Evolutionary conservation across 1,140 invertebrate genomes (phyloP).

Genomic region (Drosophila varians): DNA sequence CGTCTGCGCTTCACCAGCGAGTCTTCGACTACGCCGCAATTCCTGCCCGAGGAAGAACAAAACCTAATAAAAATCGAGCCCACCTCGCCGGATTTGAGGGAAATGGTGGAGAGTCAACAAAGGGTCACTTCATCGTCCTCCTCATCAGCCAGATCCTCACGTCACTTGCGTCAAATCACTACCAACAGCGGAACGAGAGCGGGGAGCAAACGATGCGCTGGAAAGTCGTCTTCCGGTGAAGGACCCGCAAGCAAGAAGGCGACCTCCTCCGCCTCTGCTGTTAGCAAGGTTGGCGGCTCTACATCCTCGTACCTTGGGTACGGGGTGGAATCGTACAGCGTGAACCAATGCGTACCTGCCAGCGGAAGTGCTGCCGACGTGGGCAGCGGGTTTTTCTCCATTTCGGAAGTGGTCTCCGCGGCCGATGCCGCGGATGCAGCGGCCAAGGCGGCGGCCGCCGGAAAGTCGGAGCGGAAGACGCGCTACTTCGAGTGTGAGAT

Average conservation of each 20-base stretch:
- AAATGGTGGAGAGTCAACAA: conserved; percentile 72
- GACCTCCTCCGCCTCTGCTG: not conserved
- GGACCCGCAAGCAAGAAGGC: conserved; percentile 29
- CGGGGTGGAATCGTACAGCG: conserved; percentile 61
- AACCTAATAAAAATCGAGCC: conserved; percentile 79
- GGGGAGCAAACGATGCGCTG: conserved; percentile 28
- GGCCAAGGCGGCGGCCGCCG: conserved; percentile 56
- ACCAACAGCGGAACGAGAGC: conserved; percentile 42
- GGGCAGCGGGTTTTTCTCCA: conserved; percentile 71
- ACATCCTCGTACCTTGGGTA: conserved; percentile 66
- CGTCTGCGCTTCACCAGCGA: conserved; percentile 73
- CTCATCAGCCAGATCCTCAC: conserved; percentile 54
- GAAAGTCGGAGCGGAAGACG: conserved; percentile 57
- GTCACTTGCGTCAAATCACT: conserved; percentile 56
- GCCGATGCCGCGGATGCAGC: conserved; percentile 68
- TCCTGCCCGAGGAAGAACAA: conserved; percentile 68
- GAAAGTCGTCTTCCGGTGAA: conserved; percentile 8
- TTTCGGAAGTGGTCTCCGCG: conserved; percentile 73
- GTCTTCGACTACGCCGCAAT: conserved; percentile 71
- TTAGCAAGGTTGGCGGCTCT: conserved; percentile 18
- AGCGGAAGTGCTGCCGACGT: conserved; percentile 56
- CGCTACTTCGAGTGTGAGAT: conserved; percentile 89
- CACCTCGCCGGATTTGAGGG: conserved; percentile 69
- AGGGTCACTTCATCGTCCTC: conserved; percentile 40
- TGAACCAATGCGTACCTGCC: conserved; percentile 38